Evolutionary conservation across 2,888 invertebrate genomes (phyloP).

Genomic region (Ochropacha duplaris): DNA sequence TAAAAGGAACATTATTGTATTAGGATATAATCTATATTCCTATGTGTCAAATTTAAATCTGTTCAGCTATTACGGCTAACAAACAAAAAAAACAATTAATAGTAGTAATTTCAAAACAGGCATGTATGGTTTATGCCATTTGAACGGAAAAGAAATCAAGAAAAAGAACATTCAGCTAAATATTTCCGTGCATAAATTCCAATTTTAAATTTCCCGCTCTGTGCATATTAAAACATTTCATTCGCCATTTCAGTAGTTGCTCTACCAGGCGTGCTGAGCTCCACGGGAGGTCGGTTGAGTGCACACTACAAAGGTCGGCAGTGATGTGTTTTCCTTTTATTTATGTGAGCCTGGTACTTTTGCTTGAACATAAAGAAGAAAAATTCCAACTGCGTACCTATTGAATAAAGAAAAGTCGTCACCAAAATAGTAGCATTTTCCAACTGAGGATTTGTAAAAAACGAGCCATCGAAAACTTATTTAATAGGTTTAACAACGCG

Average conservation of each 20-base stretch:
- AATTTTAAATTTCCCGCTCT: constrained; percentile 50
- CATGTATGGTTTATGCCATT: constrained; percentile 4
- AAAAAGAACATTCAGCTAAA: constrained; percentile 30
- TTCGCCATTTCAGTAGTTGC: constrained; percentile 64
- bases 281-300: constrained; percentile 65
- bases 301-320: constrained; percentile 65
- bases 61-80: too few relatives aligned
- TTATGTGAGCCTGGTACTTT: constrained; percentile 57
- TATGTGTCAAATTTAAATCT: too few relatives aligned
- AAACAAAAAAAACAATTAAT: neutral
- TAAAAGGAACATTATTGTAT: too few relatives aligned
- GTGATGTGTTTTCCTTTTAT: constrained; percentile 66
- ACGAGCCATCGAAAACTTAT: neutral
- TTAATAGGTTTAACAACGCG: neutral
- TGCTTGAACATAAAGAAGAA: constrained; percentile 18
- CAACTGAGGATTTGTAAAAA: too few relatives aligned
- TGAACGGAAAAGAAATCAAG: constrained; percentile 18
- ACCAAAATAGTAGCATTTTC: neutral
- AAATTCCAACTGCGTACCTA: neutral
- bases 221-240: constrained; percentile 61
- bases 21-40: too few relatives aligned
- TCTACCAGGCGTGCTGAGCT: constrained; percentile 57
- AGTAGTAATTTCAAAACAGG: neutral
- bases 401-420: neutral
- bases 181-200: constrained; percentile 43